These are phyloP conservation scores for Microcebus tavaratra DNA, from an alignment of 2,113 vertebrate species.

Conservation along the genomic window DNA sequence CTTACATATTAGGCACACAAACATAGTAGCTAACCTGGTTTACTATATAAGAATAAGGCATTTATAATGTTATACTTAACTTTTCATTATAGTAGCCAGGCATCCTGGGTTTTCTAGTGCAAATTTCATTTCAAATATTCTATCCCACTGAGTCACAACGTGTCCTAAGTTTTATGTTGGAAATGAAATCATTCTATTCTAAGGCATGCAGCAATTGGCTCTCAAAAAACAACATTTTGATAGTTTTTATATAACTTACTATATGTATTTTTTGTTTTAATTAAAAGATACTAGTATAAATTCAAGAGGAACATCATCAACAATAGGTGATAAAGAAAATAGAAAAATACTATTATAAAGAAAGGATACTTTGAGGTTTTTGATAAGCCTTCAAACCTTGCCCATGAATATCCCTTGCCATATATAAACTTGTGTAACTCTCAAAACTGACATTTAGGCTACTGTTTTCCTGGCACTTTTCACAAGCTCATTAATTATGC, in stretches of 20 bases:
- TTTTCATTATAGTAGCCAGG: background rate
- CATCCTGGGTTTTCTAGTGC: background rate
- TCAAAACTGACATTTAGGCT: conserved; percentile 49
- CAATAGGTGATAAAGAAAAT: background rate
- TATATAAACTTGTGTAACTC: conserved; percentile 8
- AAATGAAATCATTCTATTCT: background rate
- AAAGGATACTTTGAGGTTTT: background rate
- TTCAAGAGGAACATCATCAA: background rate
- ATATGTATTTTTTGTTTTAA: background rate
- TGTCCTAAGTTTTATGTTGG: background rate
- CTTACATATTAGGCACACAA: background rate
- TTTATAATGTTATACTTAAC: background rate
- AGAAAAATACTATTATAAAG: background rate
- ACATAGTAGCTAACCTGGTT: background rate
- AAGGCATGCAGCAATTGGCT: background rate
- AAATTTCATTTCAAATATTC: conserved; percentile 7
- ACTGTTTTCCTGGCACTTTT: conserved; percentile 33
- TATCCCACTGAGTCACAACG: background rate
- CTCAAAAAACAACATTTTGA: background rate
- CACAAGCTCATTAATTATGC: conserved; percentile 59
- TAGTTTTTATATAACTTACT: background rate
- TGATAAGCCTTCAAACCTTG: background rate
- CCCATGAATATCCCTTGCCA: background rate
- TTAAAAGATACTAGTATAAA: conserved; percentile 32
- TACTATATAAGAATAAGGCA: background rate